phyloP scores from a whole-genome alignment of 2,113 vertebrate species.

The Epinephelus moara region DNA sequence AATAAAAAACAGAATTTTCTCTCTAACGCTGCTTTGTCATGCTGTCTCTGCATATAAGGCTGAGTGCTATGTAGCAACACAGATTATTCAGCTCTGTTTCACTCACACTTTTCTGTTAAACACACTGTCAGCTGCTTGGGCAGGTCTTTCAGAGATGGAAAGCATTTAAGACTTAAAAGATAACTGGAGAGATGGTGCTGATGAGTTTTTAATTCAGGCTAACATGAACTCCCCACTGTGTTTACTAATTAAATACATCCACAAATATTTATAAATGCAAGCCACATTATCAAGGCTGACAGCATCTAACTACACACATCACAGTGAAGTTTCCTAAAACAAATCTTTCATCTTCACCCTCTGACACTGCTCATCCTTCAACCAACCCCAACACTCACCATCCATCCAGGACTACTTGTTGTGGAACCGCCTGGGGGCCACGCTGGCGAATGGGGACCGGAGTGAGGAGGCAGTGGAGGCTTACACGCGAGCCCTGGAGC shows the following conservation, averaged over 20 bases:
- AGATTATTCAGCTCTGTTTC: conserved; percentile 44
- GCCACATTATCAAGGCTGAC: not conserved
- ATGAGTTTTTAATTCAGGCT: conserved; percentile 5
- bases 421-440: conserved; percentile 98
- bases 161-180: not conserved
- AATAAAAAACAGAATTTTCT: not conserved
- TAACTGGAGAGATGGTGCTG: not conserved
- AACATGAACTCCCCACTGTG: conserved; percentile 10
- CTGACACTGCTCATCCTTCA: not conserved
- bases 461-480: conserved; percentile 97
- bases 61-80: not conserved
- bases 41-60: conserved; percentile 21
- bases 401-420: conserved; percentile 92
- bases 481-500: conserved; percentile 93
- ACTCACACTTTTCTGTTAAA: not conserved
- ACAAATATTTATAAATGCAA: not conserved
- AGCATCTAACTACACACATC: not conserved
- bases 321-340: conserved; percentile 1
- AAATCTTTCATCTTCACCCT: not conserved
- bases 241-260: conserved; percentile 6
- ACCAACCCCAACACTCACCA: not conserved
- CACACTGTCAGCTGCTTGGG: not conserved
- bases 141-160: not conserved
- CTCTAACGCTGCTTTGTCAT: conserved; percentile 23
- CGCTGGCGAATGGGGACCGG: conserved; percentile 95